Evolutionary conservation across 2,113 vertebrate species (phyloP).

Genomic region (Oceanites oceanicus): DNA sequence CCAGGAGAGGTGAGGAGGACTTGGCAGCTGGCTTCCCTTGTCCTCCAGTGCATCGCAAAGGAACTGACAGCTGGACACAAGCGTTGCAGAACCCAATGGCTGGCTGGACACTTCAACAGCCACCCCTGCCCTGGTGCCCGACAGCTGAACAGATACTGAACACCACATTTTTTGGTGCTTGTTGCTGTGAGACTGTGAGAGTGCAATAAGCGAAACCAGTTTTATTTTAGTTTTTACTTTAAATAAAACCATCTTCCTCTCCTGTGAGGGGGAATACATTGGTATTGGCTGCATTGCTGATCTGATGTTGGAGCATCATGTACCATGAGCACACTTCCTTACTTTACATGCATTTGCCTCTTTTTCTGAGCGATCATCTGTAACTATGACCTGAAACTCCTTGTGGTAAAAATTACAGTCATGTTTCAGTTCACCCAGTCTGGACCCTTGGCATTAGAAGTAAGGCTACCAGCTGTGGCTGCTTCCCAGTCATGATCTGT

Average conservation of each 20-base stretch:
- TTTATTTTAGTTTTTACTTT: background rate
- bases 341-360: background rate
- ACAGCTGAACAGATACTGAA: background rate
- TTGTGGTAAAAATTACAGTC: background rate
- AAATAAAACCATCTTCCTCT: background rate
- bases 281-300: background rate
- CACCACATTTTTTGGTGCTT: background rate
- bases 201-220: background rate
- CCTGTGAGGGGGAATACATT: too few relatives aligned
- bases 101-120: background rate
- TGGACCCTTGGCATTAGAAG: background rate
- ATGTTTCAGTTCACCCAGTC: background rate
- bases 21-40: background rate
- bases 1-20: background rate
- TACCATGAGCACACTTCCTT: rapidly evolving
- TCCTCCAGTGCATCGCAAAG: background rate
- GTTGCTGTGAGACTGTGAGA: background rate
- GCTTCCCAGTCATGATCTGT: background rate
- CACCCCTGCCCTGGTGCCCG: background rate
- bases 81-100: rapidly evolving
- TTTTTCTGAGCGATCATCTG: background rate
- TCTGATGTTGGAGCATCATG: background rate
- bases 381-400: background rate
- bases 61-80: background rate
- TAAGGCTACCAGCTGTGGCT: background rate